Percentiles rank a stretch among this genome's conserved stretches.
Evolutionary conservation across 1,140 invertebrate species (phyloP).

Genomic region (Rhyacophila brunnea): DNA sequence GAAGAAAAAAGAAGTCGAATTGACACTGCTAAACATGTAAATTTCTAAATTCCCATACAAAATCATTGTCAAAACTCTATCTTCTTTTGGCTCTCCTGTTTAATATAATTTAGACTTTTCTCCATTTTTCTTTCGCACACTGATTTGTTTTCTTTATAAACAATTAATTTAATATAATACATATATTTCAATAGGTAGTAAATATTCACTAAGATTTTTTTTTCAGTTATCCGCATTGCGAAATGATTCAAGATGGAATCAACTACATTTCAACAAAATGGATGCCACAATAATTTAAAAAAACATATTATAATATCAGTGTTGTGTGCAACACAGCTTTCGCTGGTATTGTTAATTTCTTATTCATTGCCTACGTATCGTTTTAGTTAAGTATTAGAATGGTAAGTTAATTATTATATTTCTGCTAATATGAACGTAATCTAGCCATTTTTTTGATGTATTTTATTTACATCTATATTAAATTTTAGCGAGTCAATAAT

Average conservation of each 20-base stretch:
- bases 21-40: too few species aligned
- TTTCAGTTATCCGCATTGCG: not conserved
- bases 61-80: too few species aligned
- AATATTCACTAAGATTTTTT: too few species aligned
- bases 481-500: not conserved
- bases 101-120: too few species aligned
- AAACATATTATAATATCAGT: not conserved
- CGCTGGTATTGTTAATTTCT: not conserved
- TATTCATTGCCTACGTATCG: not conserved
- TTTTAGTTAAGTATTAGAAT: not conserved
- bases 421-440: not conserved
- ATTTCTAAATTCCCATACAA: too few species aligned
- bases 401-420: not conserved
- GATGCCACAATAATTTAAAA: conserved; percentile 2
- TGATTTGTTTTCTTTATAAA: too few species aligned
- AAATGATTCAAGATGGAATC: not conserved
- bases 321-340: not conserved
- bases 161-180: too few species aligned
- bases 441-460: not conserved
- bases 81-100: too few species aligned
- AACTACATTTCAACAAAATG: conserved; percentile 1
- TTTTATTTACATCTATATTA: not conserved
- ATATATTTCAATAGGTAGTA: too few species aligned
- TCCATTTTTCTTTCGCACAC: too few species aligned
- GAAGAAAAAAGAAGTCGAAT: too few species aligned